These are phyloP conservation scores for Halichondria panicea DNA, from an alignment of 37 sponge, comb jelly and placozoan genomes.

Conservation along the genomic window DNA sequence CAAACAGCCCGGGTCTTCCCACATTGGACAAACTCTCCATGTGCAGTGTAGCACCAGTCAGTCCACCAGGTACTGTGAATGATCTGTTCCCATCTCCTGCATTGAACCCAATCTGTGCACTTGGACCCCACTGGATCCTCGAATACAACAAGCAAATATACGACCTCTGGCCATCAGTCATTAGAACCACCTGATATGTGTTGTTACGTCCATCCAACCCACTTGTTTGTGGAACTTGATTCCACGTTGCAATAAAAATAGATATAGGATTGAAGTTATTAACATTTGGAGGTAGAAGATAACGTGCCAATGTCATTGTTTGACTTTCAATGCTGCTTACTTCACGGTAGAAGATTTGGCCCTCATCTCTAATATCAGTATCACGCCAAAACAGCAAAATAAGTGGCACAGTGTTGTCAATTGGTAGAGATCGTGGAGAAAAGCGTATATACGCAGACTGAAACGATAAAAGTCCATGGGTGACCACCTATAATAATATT, in stretches of 20 bases:
- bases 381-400: too few species aligned
- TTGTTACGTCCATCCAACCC: not conserved
- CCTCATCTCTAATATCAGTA: too few species aligned
- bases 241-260: not conserved
- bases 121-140: not conserved
- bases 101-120: constrained; percentile 14
- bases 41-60: constrained; percentile 1
- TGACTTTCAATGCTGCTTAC: too few species aligned
- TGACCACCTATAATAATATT: too few species aligned
- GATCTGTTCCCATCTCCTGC: constrained; percentile 13
- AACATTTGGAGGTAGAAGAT: too few species aligned
- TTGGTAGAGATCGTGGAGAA: too few species aligned
- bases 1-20: not conserved
- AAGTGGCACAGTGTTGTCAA: too few species aligned
- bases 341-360: too few species aligned
- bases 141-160: not conserved
- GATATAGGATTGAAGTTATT: not conserved
- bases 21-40: constrained; percentile 29
- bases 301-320: too few species aligned
- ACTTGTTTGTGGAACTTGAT: too few species aligned
- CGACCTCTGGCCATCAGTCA: not conserved
- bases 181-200: constrained; percentile 2
- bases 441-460: too few species aligned
- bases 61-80: constrained; percentile 23
- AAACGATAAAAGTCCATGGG: too few species aligned